Conservation (phyloP, 2,888 invertebrate genomes). For the Cabera pusaria region DNA sequence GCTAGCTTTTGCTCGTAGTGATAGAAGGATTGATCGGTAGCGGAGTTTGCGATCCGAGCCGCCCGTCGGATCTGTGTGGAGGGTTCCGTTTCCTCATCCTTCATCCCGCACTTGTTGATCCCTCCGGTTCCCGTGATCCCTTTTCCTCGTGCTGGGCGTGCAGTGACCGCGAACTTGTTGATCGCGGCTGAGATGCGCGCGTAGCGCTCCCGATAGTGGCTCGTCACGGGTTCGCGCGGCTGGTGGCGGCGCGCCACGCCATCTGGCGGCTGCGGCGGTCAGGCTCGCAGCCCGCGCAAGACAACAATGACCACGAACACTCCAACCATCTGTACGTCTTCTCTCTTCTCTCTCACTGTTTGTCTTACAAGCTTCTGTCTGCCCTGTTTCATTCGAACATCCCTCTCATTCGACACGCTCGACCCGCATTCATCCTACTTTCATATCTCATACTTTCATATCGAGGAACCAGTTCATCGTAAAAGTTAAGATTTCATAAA, state of each 20-base stretch:
- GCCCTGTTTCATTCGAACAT: constrained; percentile 31
- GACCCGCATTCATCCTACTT: neutral
- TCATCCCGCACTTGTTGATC: constrained; percentile 53
- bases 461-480: neutral
- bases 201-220: constrained; percentile 82
- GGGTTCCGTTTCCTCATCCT: constrained; percentile 10
- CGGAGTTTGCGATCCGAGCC: constrained; percentile 49
- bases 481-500: constrained; percentile 12
- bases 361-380: constrained; percentile 46
- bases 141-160: constrained; percentile 38
- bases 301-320: constrained; percentile 79
- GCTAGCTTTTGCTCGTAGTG: constrained; percentile 76
- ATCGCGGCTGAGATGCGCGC: constrained; percentile 67
- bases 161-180: constrained; percentile 54
- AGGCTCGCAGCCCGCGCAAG: constrained; percentile 78
- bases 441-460: neutral
- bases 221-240: constrained; percentile 87
- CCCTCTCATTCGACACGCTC: too few species aligned
- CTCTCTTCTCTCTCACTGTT: constrained; percentile 61
- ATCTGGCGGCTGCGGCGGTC: constrained; percentile 86
- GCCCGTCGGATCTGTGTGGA: constrained; percentile 49
- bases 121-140: constrained; percentile 42
- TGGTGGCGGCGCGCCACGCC: constrained; percentile 88
- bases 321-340: constrained; percentile 82
- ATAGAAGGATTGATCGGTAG: constrained; percentile 27